Percentiles rank a stretch among this genome's conserved stretches.
These are phyloP conservation scores for Pteropus alecto DNA, from an alignment of 2,113 vertebrate genomes.

Conservation along the genomic window DNA sequence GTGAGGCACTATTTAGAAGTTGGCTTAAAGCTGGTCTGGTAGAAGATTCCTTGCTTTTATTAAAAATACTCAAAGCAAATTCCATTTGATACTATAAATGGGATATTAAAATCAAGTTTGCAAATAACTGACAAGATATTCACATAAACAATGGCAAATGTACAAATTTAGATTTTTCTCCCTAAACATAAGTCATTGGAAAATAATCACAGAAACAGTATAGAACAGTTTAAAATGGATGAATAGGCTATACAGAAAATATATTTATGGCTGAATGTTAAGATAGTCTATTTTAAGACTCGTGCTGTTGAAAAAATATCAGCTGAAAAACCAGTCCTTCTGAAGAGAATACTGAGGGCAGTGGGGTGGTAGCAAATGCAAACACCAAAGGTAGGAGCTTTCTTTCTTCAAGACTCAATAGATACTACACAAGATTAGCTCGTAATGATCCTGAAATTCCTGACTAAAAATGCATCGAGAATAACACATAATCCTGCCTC, in stretches of 20 bases:
- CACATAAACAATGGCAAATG: not conserved
- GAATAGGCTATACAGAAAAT: not conserved
- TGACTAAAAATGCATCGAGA: not conserved
- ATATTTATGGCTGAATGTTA: not conserved
- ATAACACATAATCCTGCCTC: not conserved
- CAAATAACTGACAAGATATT: conserved; percentile 33
- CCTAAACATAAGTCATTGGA: not conserved
- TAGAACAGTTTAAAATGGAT: not conserved
- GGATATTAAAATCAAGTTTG: conserved; percentile 62
- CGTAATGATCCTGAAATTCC: not conserved
- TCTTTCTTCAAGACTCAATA: not conserved
- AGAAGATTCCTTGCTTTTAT: not conserved
- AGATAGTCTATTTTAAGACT: conserved; percentile 25
- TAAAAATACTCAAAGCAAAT: conserved; percentile 41
- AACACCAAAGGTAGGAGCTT: not conserved
- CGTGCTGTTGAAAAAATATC: conserved; percentile 39
- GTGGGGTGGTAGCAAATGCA: not conserved
- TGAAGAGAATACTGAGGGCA: not conserved
- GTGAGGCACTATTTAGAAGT: not conserved
- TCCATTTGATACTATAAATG: conserved; percentile 25
- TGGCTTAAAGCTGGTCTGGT: not conserved
- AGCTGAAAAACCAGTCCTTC: not conserved
- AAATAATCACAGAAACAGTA: conserved; percentile 56
- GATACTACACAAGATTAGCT: not conserved
- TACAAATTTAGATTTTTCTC: not conserved